Base-by-base conservation (phyloP, 2,113 vertebrate species). In the Eira barbara region DNA sequence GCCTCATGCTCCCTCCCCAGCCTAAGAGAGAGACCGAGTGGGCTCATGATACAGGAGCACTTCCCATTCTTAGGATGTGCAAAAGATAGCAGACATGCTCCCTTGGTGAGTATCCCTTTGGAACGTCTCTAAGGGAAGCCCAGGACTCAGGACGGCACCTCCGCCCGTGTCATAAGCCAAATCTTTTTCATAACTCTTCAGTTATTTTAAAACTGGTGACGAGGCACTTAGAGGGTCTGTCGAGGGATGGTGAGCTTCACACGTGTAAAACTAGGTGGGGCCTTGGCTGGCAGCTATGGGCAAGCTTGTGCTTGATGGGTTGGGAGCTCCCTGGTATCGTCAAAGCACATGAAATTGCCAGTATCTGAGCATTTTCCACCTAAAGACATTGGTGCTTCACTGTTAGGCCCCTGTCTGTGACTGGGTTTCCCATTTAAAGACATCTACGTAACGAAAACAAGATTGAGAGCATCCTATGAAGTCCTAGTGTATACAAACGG, bases 301-400 rank as follows among this genome's bases (percentile, higher is more conserved):
- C n/a, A 6, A 7, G 12, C 4, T 0, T 2, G 2, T n/a, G 12
- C 59, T 17, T 7, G 29, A 4, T 7, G n/a, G 47, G 9, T 13
- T 27, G 23, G 71, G 76, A 21, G 49, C n/a, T 42, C 2, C 2
- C 74, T 15, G 3, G 11, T 6, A 6, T 39, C 2, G 69, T 34
- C 1, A 4, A 29, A 49, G 57, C 20, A 13, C 55, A 8, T 1
- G 36, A 49, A 63, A 23, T 9, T 9, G 27, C 52, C 42, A 6
- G 0, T 13, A 27, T 23, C 25, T 59, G 52, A 63, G 55, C 7
- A 7, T 45, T 55, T 86, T 78, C 23, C 13, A 49, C 49, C 18
- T 23, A 1, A n/a, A 89, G 45, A 7, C 34, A 0, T n/a, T 57
- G 59, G 31, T 29, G 34, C 21, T 12, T 61, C 42, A 17, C 67